phyloP scores from a whole-genome alignment of 2,888 invertebrate species.

The Sthenelais limicola region DNA sequence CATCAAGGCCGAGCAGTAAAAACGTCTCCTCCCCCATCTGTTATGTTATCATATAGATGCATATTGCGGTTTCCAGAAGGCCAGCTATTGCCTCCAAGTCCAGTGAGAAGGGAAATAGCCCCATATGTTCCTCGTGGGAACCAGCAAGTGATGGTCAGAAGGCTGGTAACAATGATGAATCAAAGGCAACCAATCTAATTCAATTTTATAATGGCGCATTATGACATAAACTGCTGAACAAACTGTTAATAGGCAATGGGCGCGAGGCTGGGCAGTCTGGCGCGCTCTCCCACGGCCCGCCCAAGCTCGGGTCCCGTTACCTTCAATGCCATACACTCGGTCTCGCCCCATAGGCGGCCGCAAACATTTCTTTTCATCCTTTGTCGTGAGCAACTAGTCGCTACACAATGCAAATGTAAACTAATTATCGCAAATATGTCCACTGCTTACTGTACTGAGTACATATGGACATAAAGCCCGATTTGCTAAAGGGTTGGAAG shows the following conservation, averaged over 20 bases:
- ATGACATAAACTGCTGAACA: conserved; percentile 20
- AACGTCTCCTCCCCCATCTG: too few relatives aligned
- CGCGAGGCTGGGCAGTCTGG: too few relatives aligned
- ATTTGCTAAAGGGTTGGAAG: too few relatives aligned
- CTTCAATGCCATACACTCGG: neutral
- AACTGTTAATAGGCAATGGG: neutral
- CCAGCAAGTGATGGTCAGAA: too few relatives aligned
- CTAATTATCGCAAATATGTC: conserved; percentile 34
- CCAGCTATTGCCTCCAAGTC: too few relatives aligned
- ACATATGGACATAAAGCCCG: conserved; percentile 26
- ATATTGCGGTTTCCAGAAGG: too few relatives aligned
- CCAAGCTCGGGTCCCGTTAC: neutral
- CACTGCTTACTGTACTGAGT: conserved; percentile 11
- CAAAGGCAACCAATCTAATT: neutral
- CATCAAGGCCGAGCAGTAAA: too few relatives aligned
- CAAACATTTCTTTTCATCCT: conserved; percentile 10
- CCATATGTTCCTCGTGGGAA: neutral
- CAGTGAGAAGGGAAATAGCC: too few relatives aligned
- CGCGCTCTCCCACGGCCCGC: neutral
- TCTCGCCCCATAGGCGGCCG: neutral
- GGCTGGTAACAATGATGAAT: neutral
- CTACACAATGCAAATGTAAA: conserved; percentile 23
- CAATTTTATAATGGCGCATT: conserved; percentile 8
- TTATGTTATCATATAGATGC: too few relatives aligned
- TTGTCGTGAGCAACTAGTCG: neutral